These are phyloP conservation scores for Mechanitis messenoides DNA, from an alignment of 2,888 invertebrate genomes.

Conservation along the genomic window DNA sequence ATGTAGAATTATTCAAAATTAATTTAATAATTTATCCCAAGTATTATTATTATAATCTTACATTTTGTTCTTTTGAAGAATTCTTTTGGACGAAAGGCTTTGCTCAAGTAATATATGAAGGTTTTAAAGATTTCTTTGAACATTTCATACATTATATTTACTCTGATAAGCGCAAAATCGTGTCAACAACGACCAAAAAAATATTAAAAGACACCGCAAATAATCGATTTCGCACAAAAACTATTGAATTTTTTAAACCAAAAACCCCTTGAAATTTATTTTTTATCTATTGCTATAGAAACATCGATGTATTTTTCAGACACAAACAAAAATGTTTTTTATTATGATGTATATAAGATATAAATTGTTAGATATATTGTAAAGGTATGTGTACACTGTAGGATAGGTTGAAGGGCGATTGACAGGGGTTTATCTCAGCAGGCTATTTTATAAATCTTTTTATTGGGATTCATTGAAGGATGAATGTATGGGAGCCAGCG, in stretches of 20 bases:
- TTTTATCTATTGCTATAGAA: constrained; percentile 3
- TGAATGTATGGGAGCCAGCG: constrained; percentile 39
- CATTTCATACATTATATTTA: background rate
- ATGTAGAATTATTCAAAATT: too few relatives aligned
- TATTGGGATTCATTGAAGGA: constrained; percentile 40
- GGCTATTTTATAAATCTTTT: constrained; percentile 41
- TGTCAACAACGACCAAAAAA: constrained; percentile 18
- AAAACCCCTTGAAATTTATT: background rate
- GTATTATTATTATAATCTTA: too few relatives aligned
- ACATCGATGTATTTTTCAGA: constrained; percentile 7
- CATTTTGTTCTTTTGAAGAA: too few relatives aligned
- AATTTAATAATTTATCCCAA: too few relatives aligned
- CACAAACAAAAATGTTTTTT: constrained; percentile 4
- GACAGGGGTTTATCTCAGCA: constrained; percentile 44
- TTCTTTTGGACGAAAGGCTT: too few relatives aligned
- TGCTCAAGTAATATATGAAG: too few relatives aligned
- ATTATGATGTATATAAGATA: background rate
- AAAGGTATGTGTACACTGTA: constrained; percentile 16
- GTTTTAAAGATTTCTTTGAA: background rate
- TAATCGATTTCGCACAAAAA: constrained; percentile 22
- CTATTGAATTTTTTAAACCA: background rate
- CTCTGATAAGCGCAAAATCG: constrained; percentile 4
- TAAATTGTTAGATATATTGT: background rate
- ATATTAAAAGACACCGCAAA: constrained; percentile 17
- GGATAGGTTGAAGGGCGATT: constrained; percentile 37